These are phyloP conservation scores for Hermodice carunculata DNA, from an alignment of 2,888 invertebrate species.

Conservation along the genomic window DNA sequence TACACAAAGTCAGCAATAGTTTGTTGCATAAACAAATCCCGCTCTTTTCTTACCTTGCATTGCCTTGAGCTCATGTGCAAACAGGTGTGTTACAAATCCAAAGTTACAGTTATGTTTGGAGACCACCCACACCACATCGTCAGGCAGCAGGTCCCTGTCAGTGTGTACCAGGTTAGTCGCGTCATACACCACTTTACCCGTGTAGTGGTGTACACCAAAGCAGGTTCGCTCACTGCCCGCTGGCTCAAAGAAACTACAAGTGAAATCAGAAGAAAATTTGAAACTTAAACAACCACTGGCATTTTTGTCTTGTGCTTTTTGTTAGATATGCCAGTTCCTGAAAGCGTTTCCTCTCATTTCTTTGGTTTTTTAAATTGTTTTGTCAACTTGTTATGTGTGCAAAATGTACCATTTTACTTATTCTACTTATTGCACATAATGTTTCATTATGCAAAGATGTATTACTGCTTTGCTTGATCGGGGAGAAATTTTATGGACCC, in stretches of 20 bases:
- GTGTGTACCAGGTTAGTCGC: constrained; percentile 90
- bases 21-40: not conserved
- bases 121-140: constrained; percentile 92
- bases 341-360: too few relatives aligned
- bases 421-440: too few relatives aligned
- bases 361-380: too few relatives aligned
- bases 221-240: constrained; percentile 71
- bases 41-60: constrained; percentile 71
- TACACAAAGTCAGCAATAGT: not conserved
- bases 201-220: constrained; percentile 93
- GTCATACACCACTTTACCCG: constrained; percentile 88
- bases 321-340: too few relatives aligned
- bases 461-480: too few relatives aligned
- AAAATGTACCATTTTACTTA: too few relatives aligned
- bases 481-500: too few relatives aligned
- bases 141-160: constrained; percentile 92
- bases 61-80: constrained; percentile 91
- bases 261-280: too few relatives aligned
- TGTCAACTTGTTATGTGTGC: too few relatives aligned
- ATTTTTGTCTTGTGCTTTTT: too few relatives aligned
- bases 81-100: constrained; percentile 97
- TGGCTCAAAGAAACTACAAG: constrained; percentile 80
- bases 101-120: constrained; percentile 94
- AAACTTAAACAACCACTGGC: too few relatives aligned
- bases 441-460: too few relatives aligned